Percentiles rank a stretch among this genome's conserved stretches.
Evolutionary conservation across 2,888 invertebrate species (phyloP).

Genomic region (Amphiduros pacificus): DNA sequence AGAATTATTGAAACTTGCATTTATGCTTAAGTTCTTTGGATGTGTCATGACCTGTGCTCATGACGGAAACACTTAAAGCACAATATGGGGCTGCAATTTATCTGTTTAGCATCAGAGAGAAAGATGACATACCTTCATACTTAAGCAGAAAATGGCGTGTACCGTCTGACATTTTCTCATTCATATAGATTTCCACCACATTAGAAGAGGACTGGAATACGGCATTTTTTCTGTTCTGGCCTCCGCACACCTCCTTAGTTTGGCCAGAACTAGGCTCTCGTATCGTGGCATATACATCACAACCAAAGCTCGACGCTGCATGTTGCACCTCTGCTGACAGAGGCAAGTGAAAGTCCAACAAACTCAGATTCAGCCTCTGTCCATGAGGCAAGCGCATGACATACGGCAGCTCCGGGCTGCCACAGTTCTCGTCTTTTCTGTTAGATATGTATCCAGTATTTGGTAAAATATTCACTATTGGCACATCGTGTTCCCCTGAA

Average conservation of each 20-base stretch:
- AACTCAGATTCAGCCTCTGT: constrained; percentile 13
- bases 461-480: no score
- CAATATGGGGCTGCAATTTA: no score
- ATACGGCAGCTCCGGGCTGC: constrained; percentile 11
- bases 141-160: constrained; percentile 12
- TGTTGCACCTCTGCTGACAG: not conserved
- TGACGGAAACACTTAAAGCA: no score
- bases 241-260: constrained; percentile 11
- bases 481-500: no score
- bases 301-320: not conserved
- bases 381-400: constrained; percentile 10
- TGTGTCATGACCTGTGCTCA: no score
- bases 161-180: constrained; percentile 9
- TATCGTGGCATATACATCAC: constrained; percentile 14
- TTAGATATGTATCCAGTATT: not conserved
- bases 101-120: no score
- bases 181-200: constrained; percentile 8
- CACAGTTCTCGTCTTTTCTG: not conserved
- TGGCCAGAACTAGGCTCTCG: constrained; percentile 6
- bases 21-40: no score
- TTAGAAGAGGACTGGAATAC: constrained; percentile 8
- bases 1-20: no score
- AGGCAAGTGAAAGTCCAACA: constrained; percentile 15
- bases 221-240: constrained; percentile 3
- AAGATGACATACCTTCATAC: constrained; percentile 13